Conservation (phyloP, 2,113 vertebrate genomes). For the Sialia sialis region DNA sequence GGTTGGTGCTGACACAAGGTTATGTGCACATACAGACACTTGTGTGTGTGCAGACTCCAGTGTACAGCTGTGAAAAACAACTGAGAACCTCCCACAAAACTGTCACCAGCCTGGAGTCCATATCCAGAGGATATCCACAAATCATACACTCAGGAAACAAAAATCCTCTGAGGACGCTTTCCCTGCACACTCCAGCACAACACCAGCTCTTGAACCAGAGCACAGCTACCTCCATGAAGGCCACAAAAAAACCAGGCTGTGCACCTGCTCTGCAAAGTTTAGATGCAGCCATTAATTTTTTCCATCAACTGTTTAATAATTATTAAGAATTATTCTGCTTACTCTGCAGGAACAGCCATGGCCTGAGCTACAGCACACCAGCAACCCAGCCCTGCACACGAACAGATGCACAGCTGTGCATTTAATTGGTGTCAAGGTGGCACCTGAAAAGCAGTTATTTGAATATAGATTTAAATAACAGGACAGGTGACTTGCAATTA, state of each 20-base stretch:
- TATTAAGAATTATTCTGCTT: constrained; percentile 8
- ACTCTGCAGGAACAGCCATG: not conserved
- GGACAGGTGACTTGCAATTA: constrained; percentile 26
- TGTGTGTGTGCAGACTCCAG: not conserved
- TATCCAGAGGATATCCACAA: not conserved
- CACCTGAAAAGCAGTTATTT: constrained; percentile 23
- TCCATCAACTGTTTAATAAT: constrained; percentile 1
- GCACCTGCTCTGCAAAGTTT: not conserved
- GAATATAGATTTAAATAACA: not conserved
- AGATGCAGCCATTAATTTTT: not conserved
- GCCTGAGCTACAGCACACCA: not conserved
- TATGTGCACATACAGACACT: not conserved
- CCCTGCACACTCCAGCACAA: not conserved
- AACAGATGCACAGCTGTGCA: constrained; percentile 39
- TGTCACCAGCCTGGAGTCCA: not conserved
- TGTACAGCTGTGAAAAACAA: not conserved
- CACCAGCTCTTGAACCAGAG: not conserved
- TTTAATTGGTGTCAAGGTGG: constrained; percentile 42
- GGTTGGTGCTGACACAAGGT: not conserved
- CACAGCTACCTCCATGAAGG: not conserved
- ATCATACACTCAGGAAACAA: not conserved
- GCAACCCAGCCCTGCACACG: not conserved
- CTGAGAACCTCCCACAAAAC: not conserved
- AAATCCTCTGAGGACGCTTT: not conserved
- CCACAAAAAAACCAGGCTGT: not conserved